Evolutionary conservation across 2,113 vertebrate genomes (phyloP), one percentile per base, ranked within the genome.

Genomic region (Hymenochirus boettgeri): DNA sequence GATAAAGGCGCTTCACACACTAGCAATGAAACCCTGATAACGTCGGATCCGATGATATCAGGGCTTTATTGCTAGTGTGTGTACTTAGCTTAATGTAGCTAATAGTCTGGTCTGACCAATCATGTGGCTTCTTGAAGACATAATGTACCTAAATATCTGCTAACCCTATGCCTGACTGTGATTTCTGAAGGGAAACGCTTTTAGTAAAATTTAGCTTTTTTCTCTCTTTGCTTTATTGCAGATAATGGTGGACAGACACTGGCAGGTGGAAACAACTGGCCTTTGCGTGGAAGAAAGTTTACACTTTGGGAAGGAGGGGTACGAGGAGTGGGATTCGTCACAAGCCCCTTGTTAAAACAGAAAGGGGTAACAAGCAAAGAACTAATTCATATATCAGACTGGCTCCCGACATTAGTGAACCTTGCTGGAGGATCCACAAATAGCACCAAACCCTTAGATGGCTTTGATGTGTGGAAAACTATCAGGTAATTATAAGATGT

Each of bases 171-270:
- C n/a, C n/a, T n/a, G n/a, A n/a, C n/a, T n/a, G n/a, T n/a, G n/a
- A n/a, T n/a, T n/a, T n/a, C n/a, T n/a, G n/a, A n/a, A n/a, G n/a
- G n/a, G n/a, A n/a, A n/a, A n/a, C n/a, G n/a, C n/a, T n/a, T n/a
- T n/a, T n/a, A n/a, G n/a, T n/a, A n/a, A n/a, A n/a, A n/a, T n/a
- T n/a, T n/a, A n/a, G n/a, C n/a, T n/a, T n/a, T n/a, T n/a, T n/a
- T n/a, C n/a, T n/a, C n/a, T n/a, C n/a, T n/a, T n/a, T n/a, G n/a
- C n/a, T n/a, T n/a, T 79, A 31, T 88, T 85, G 71, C 87, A 98
- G 96, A 99, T 84, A 99, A 99, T 0, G 96, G 96, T 27, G 95
- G 96, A 26, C 94, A 98, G 77, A 96, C 96, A 0, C 31, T 93
- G 70, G 48, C 13, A 0, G 96, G 95, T 2, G 96, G 92, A 26